Percentiles rank a stretch among this genome's conserved stretches.
Conservation (phyloP, 30 jellyfish, hydroid and myxozoan species). For the Phacellophora camtschatica region DNA sequence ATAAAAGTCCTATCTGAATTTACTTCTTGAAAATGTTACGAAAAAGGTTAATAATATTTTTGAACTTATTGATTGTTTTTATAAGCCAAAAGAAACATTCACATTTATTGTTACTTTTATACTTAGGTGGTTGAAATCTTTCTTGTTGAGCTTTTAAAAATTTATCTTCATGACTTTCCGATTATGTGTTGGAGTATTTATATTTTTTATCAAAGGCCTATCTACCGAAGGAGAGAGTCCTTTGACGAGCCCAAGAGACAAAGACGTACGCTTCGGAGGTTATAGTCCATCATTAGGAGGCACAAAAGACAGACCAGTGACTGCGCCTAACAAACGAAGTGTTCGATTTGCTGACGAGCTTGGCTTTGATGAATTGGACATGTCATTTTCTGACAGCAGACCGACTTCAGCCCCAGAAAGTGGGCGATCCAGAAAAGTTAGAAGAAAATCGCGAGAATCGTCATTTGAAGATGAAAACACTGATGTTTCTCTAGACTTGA, state of each 20-base stretch:
- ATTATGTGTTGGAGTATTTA: not conserved
- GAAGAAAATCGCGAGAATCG: slow-evolving; percentile 3
- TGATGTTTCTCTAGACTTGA: slow-evolving; percentile 48
- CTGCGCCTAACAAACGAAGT: slow-evolving; percentile 79
- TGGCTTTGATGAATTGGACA: slow-evolving; percentile 78
- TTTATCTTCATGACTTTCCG: not conserved
- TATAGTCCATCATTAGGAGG: slow-evolving; percentile 91
- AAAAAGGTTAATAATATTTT: too few species aligned
- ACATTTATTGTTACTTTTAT: not conserved
- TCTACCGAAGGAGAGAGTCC: slow-evolving; percentile 50
- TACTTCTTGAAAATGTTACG: too few species aligned
- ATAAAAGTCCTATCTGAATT: too few species aligned
- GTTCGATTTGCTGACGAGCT: slow-evolving; percentile 95
- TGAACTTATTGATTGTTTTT: too few species aligned
- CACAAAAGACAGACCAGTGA: slow-evolving; percentile 58
- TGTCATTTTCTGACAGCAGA: slow-evolving; percentile 52
- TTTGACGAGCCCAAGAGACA: slow-evolving; percentile 40
- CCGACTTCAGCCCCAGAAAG: slow-evolving; percentile 69
- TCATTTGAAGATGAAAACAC: slow-evolving; percentile 65
- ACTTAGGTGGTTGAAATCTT: not conserved
- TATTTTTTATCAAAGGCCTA: not conserved
- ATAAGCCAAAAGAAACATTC: too few species aligned
- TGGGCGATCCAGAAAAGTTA: slow-evolving; percentile 32
- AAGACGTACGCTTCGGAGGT: slow-evolving; percentile 73
- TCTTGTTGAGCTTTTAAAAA: not conserved